phyloP scores from a whole-genome alignment of 2,113 vertebrate species.

The Ariopsis seemanni region DNA sequence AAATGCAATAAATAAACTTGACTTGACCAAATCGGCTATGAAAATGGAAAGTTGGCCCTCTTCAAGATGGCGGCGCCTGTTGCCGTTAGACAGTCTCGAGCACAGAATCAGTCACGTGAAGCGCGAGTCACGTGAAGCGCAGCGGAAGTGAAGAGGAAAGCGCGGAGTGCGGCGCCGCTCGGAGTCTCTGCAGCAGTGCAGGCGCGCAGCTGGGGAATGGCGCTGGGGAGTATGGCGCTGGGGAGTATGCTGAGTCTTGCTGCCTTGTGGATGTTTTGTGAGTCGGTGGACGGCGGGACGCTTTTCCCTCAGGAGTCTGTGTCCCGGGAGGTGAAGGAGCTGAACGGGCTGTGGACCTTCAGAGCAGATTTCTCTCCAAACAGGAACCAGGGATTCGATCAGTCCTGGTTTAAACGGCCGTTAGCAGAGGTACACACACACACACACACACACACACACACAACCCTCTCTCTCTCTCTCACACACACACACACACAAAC shows the following conservation, averaged over 20 bases:
- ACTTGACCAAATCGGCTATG: neutral
- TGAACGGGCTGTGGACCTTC: constrained; percentile 87
- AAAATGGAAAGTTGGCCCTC: rapidly evolving
- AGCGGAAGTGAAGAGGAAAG: constrained; percentile 3
- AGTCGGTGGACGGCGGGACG: constrained; percentile 72
- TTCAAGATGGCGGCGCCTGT: constrained; percentile 3
- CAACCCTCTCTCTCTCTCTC: no score
- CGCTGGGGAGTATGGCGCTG: neutral
- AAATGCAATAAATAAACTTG: neutral
- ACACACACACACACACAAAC: no score
- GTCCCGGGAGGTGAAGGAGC: constrained; percentile 81
- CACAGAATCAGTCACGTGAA: neutral
- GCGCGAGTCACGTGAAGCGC: neutral
- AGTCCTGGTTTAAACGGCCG: constrained; percentile 78
- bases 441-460: neutral
- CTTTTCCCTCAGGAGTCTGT: constrained; percentile 83
- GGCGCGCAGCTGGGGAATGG: neutral
- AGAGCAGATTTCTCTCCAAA: constrained; percentile 79
- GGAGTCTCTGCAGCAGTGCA: neutral
- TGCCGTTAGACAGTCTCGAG: neutral
- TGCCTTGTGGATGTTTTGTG: constrained; percentile 43
- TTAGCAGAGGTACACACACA: constrained; percentile 77
- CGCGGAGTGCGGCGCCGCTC: neutral
- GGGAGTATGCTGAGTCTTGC: constrained; percentile 11
- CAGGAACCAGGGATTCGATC: constrained; percentile 78